Base-by-base conservation (phyloP, 2,113 vertebrate genomes). In the Zapornia atra region DNA sequence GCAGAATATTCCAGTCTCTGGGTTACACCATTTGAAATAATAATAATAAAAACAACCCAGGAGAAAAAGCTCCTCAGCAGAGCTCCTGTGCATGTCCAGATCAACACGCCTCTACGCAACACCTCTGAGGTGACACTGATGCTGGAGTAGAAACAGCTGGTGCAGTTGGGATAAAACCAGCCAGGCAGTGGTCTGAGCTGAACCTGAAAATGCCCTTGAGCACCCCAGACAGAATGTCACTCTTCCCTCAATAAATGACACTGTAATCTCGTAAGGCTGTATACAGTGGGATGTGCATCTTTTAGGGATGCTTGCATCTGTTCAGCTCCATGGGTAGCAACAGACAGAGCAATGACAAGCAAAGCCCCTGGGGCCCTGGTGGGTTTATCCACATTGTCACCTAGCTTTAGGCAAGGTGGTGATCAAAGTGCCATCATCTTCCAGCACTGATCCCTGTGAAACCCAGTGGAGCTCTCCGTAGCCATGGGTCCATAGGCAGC, bases 61-160 rank as follows among this genome's bases (percentile, higher is more conserved):
- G 9, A 60, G 44, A 19, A 60, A 22, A 1, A 51, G 73, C 36
- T 16, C 22, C 21, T 40, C 29, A 51, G 63, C 12, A 63, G 56
- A 70, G 6, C 2, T 73, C 36, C 59, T 73, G 14, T 29, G 13
- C 2, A 0, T 51, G 33, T 75, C 59, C 25, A 70, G 61, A 29
- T 91, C 73, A 53, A n/a, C 0, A 1, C 9, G 25, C 10, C n/a
- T 33, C 36, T 76, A 10, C 0, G 1, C 2, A 2, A 66, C 33
- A 59, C 25, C 22, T 90, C 75, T 81, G 64, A 70, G 42, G 51
- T 46, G 36, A 26, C 54, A 19, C 20, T 48, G 21, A 48, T 6
- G 21, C 48, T 48, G 48, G 21, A 48, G 48, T 48, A 48, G 48
- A 48, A 48, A 65, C 0, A 3, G 22, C 6, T 1, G 1, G 11